A percentile compares a stretch with the other conserved stretches of the same genome.
phyloP scores from a whole-genome alignment of 2,797 vertebrate species.

The Loriculus beryllinus region DNA sequence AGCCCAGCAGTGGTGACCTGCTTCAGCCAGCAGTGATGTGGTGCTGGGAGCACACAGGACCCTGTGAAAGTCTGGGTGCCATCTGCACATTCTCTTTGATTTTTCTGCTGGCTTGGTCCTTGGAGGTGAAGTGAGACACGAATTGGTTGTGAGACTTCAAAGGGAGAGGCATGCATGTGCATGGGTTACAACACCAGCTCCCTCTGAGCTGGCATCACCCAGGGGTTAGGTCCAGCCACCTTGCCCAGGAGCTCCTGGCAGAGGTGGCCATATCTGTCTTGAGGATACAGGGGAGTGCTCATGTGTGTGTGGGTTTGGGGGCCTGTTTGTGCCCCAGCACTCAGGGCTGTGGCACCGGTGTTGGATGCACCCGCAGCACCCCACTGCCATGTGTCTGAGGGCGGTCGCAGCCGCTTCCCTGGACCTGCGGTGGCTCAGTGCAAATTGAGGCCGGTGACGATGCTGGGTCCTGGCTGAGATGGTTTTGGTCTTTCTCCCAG shows the following conservation, averaged over 20 bases:
- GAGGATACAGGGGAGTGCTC: background rate
- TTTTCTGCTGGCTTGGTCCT: background rate
- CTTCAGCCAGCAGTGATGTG: background rate
- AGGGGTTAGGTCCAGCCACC: background rate
- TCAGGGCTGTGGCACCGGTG: background rate
- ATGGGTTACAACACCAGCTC: too few species aligned
- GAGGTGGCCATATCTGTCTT: background rate
- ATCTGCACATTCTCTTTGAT: background rate
- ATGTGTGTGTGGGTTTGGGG: rapidly evolving
- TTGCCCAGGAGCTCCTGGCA: background rate
- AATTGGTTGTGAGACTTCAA: background rate
- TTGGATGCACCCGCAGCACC: background rate
- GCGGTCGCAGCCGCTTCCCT: background rate
- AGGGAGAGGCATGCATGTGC: rapidly evolving
- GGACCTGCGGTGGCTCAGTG: rapidly evolving
- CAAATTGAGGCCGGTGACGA: rapidly evolving
- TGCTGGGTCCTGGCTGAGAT: background rate
- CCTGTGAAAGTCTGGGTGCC: background rate
- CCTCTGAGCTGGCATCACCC: background rate
- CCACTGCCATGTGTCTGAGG: rapidly evolving
- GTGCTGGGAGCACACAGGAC: background rate
- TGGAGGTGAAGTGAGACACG: background rate
- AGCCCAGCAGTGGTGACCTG: background rate
- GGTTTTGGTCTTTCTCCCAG: background rate
- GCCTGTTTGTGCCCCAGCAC: background rate